Percentiles rank a stretch among this genome's conserved stretches.
These are phyloP conservation scores for Agapornis roseicollis DNA, from an alignment of 2,113 vertebrate genomes.

Conservation along the genomic window DNA sequence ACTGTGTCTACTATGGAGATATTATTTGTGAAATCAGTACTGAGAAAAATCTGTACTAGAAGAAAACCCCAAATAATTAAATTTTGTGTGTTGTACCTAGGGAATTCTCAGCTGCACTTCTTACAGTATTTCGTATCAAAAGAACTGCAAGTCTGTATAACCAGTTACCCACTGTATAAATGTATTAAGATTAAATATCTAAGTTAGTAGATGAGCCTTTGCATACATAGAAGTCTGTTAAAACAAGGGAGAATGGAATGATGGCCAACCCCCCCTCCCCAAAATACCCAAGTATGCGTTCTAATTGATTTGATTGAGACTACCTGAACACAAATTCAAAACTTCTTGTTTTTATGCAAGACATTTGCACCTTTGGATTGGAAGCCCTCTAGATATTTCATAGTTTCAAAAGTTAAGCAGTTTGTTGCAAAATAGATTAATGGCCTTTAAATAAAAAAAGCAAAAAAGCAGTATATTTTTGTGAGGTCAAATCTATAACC, in stretches of 20 bases:
- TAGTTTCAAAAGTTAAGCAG: conserved; percentile 50
- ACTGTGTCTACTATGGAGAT: neutral
- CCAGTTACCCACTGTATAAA: neutral
- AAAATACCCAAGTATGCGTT: neutral
- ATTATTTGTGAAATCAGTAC: neutral
- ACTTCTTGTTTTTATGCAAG: neutral
- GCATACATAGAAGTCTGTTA: neutral
- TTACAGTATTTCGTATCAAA: neutral
- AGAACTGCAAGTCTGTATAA: neutral
- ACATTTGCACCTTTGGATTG: neutral
- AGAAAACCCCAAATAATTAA: neutral
- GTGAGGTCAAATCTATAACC: conserved; percentile 72
- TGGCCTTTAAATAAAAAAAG: neutral
- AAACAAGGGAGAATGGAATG: neutral
- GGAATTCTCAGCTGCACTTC: conserved; percentile 4
- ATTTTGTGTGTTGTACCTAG: neutral
- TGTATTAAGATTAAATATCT: neutral
- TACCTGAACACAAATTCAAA: neutral
- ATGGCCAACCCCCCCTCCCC: no score
- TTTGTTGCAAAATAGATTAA: conserved; percentile 65
- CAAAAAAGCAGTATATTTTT: conserved; percentile 56
- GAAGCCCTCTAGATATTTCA: conserved; percentile 3
- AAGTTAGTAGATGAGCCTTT: neutral
- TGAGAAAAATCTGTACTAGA: neutral
- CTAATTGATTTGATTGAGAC: neutral